Percentiles rank a stretch among this genome's conserved stretches.
Evolutionary conservation across 2,113 vertebrate genomes (phyloP).

Genomic region (Struthio camelus): DNA sequence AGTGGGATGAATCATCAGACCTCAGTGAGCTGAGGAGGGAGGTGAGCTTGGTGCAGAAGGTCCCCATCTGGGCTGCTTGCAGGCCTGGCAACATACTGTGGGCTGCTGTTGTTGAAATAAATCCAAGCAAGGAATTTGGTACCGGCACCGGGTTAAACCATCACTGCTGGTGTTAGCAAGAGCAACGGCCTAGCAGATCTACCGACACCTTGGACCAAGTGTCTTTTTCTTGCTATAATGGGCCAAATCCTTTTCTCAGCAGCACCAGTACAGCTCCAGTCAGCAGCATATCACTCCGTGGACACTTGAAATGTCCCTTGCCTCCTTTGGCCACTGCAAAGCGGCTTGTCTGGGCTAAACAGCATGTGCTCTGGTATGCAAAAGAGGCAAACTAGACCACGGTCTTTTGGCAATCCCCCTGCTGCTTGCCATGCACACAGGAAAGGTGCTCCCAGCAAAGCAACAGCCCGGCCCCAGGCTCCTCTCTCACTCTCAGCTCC

Average conservation of each 20-base stretch:
- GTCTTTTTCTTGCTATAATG: neutral
- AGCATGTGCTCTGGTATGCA: neutral
- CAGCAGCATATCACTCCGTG: accelerated
- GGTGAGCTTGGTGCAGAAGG: neutral
- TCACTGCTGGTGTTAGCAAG: neutral
- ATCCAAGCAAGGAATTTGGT: neutral
- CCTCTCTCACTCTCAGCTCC: neutral
- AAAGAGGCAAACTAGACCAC: neutral
- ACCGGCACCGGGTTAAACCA: neutral
- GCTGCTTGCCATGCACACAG: accelerated
- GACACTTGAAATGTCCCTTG: neutral
- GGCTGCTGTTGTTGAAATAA: neutral
- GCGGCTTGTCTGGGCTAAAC: neutral
- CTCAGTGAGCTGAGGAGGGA: neutral
- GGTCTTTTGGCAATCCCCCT: neutral
- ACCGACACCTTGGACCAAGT: accelerated
- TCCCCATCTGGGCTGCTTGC: no score
- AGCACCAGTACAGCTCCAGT: neutral
- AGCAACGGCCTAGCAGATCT: neutral
- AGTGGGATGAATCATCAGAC: neutral
- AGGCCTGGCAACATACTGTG: neutral
- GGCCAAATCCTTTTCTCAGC: neutral
- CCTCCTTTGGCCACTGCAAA: neutral
- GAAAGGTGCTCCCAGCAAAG: neutral
- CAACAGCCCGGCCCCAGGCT: neutral